These are phyloP conservation scores for Amphiprion clarkii DNA, from an alignment of 2,797 vertebrate genomes.

Conservation along the genomic window DNA sequence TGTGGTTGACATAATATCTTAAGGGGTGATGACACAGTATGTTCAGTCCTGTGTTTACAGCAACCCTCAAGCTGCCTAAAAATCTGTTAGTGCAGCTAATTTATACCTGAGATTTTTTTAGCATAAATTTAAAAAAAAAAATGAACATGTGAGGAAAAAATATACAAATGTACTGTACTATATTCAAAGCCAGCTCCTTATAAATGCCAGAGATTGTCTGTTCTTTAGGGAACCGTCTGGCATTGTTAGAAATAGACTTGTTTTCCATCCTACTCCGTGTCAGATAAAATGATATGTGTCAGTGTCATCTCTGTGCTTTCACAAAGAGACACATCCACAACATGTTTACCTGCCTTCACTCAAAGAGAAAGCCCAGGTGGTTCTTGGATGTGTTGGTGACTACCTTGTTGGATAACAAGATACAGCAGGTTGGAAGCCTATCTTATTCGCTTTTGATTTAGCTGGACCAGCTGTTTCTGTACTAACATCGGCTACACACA, in stretches of 20 bases:
- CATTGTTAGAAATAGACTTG: constrained; percentile 22
- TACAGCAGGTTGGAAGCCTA: background rate
- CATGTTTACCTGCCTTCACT: constrained; percentile 17
- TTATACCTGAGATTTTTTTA: too few relatives aligned
- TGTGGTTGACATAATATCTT: too few relatives aligned
- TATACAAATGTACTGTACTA: background rate
- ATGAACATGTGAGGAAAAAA: too few relatives aligned
- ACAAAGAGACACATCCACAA: constrained; percentile 10
- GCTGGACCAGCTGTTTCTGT: constrained; percentile 8
- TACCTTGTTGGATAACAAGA: constrained; percentile 1
- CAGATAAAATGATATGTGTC: constrained; percentile 12
- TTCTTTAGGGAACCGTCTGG: background rate
- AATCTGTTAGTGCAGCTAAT: too few relatives aligned
- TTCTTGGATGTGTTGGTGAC: background rate
- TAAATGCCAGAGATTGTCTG: background rate
- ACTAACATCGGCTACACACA: constrained; percentile 1
- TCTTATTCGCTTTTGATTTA: constrained; percentile 25
- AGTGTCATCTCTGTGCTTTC: constrained; percentile 18
- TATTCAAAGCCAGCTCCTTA: background rate
- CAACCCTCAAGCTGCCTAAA: too few relatives aligned
- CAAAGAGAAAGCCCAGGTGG: constrained; percentile 9
- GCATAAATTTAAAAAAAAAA: too few relatives aligned
- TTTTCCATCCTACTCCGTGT: constrained; percentile 1
- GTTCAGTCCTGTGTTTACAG: too few relatives aligned
- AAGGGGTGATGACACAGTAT: too few relatives aligned